Conservation (phyloP, 2,888 invertebrate species). For the Amphiduros pacificus region DNA sequence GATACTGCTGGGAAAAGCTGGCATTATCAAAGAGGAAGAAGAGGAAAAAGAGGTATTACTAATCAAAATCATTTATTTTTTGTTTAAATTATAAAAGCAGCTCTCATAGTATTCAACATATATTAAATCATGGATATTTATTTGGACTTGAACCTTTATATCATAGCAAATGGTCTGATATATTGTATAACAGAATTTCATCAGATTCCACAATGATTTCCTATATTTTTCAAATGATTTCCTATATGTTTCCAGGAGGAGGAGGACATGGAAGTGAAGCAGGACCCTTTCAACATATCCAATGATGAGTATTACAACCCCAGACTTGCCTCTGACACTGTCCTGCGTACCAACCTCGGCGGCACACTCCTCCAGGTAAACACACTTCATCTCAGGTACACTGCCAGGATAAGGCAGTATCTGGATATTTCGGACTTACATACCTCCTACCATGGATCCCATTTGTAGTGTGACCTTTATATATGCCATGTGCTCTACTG, state of each 20-base stretch:
- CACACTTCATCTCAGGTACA: neutral
- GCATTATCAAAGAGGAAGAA: constrained; percentile 89
- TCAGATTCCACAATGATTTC: too few species aligned
- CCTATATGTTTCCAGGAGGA: constrained; percentile 27
- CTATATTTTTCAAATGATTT: too few species aligned
- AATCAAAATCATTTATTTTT: neutral
- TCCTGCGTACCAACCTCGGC: constrained; percentile 66
- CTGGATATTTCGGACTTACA: too few species aligned
- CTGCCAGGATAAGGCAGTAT: neutral
- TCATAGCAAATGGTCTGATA: too few species aligned
- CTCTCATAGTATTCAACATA: neutral
- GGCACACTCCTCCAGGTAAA: constrained; percentile 72
- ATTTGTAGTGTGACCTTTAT: neutral
- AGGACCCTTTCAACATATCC: constrained; percentile 98
- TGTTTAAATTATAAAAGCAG: neutral
- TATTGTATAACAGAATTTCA: too few species aligned
- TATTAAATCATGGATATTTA: too few species aligned
- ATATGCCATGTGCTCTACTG: too few species aligned
- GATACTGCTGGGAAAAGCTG: constrained; percentile 88
- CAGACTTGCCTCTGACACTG: constrained; percentile 53
- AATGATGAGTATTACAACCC: constrained; percentile 97
- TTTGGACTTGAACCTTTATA: too few species aligned
- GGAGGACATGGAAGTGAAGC: constrained; percentile 63
- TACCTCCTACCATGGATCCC: too few species aligned
- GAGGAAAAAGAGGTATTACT: constrained; percentile 38